A percentile compares a stretch with the other conserved stretches of the same genome.
These are phyloP conservation scores for Procapra przewalskii DNA, from an alignment of 2,113 vertebrate genomes.

Conservation along the genomic window DNA sequence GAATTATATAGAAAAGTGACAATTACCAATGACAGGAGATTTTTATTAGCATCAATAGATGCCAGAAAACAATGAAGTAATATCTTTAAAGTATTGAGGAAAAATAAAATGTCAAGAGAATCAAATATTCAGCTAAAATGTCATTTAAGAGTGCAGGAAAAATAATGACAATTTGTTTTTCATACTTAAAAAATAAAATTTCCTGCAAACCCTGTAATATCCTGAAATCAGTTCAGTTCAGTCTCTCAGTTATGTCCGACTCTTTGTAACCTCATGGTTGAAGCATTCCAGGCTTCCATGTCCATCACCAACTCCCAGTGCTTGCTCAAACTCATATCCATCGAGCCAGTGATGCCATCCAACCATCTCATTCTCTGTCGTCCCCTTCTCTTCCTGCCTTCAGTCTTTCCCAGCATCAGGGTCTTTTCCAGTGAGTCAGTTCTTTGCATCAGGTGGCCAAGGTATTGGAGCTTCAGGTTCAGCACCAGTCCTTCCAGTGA, in stretches of 20 bases:
- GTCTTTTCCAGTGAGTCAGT: background rate
- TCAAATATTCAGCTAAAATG: slow-evolving; percentile 20
- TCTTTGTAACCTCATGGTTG: background rate
- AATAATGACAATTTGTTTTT: slow-evolving; percentile 11
- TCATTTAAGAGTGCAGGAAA: background rate
- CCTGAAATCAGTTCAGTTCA: background rate
- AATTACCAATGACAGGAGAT: background rate
- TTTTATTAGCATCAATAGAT: slow-evolving; percentile 20
- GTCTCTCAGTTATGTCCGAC: background rate
- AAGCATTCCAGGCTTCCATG: background rate
- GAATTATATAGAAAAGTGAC: background rate
- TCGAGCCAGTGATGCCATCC: background rate
- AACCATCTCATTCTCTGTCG: background rate
- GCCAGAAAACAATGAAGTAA: slow-evolving; percentile 27
- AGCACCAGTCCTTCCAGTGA: background rate
- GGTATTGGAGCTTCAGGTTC: background rate
- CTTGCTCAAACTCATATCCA: background rate
- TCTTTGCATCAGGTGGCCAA: background rate
- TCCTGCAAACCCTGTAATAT: background rate
- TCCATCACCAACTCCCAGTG: background rate
- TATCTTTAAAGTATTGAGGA: background rate
- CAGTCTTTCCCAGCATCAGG: background rate
- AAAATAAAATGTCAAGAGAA: slow-evolving; percentile 24
- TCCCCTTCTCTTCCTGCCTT: background rate
- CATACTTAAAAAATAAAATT: background rate